Evolutionary conservation across 2,888 invertebrate genomes (phyloP).

Genomic region (Corythucha ciliata): DNA sequence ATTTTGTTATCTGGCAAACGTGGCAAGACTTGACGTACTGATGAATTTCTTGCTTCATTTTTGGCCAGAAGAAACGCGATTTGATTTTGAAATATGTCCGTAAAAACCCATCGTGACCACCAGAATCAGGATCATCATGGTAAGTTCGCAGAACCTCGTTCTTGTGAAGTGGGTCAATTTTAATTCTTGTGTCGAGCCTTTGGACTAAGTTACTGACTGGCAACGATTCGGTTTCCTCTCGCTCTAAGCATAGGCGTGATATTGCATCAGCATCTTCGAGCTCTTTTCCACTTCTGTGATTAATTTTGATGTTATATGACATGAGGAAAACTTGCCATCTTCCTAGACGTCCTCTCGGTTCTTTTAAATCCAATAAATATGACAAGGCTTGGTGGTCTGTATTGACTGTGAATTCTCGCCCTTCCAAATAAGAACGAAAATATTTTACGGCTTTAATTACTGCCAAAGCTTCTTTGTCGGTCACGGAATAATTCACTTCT

Average conservation of each 20-base stretch:
- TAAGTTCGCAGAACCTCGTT: conserved; percentile 1
- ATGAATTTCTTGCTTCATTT: neutral
- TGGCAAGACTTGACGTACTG: conserved; percentile 5
- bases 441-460: conserved; percentile 11
- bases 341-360: conserved; percentile 6
- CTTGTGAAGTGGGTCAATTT: neutral
- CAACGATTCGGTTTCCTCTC: too few species aligned
- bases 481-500: conserved; percentile 12
- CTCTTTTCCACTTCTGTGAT: conserved; percentile 11
- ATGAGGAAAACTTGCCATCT: conserved; percentile 10
- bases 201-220: neutral
- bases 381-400: conserved; percentile 13
- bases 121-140: too few species aligned
- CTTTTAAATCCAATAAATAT: conserved; percentile 4
- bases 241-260: too few species aligned
- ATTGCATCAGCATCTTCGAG: neutral
- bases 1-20: conserved; percentile 3
- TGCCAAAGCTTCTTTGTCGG: conserved; percentile 13
- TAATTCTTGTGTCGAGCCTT: neutral
- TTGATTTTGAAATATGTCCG: conserved; percentile 1
- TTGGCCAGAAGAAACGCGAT: conserved; percentile 5
- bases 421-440: conserved; percentile 13
- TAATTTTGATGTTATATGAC: conserved; percentile 1
- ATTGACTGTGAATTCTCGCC: neutral
- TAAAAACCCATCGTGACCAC: too few species aligned